phyloP scores from a whole-genome alignment of 2,797 vertebrate species.

The Todus mexicanus region DNA sequence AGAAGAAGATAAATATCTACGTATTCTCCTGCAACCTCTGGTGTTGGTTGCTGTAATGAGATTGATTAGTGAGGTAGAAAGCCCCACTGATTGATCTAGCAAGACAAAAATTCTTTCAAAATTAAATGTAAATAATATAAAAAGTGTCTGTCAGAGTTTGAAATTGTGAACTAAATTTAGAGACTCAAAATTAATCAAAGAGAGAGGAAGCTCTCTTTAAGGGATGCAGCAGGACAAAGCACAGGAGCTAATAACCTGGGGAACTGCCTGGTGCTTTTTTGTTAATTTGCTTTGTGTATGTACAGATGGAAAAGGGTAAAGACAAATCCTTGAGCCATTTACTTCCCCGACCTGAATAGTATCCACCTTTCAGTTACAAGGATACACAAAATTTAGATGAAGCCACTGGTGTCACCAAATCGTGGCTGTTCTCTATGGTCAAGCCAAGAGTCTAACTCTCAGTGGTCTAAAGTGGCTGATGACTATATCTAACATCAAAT shows the following conservation, averaged over 20 bases:
- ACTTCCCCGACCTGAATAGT: background rate
- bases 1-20: background rate
- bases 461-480: background rate
- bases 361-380: background rate
- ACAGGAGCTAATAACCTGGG: background rate
- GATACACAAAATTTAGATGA: background rate
- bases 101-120: background rate
- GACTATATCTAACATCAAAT: too few species aligned
- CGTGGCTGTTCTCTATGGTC: background rate
- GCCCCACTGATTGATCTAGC: background rate
- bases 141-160: background rate
- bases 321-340: background rate
- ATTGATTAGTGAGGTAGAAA: background rate
- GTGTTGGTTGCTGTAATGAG: background rate
- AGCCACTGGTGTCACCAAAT: background rate
- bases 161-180: background rate
- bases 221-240: background rate
- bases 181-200: background rate
- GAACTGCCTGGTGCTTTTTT: background rate
- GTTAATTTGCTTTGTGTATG: background rate
- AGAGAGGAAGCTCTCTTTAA: background rate
- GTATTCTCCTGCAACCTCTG: background rate
- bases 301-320: background rate
- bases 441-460: background rate
- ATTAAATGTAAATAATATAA: background rate